Percentiles rank a stretch among this genome's conserved stretches.
phyloP scores from a whole-genome alignment of 2,888 invertebrate species.

The Archaeoteleia sp. region DNA sequence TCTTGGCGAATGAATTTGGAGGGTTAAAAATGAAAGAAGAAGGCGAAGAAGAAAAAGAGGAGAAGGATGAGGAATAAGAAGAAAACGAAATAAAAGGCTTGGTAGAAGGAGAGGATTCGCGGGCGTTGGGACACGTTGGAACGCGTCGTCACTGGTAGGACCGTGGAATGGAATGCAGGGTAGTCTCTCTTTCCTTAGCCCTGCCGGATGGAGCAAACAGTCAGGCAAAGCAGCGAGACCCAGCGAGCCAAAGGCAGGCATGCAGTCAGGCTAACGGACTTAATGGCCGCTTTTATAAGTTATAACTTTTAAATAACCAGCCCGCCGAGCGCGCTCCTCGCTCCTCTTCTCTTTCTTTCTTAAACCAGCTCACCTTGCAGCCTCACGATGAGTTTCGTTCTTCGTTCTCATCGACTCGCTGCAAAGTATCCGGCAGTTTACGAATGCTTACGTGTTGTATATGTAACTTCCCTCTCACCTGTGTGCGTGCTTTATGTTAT shows the following conservation, averaged over 20 bases:
- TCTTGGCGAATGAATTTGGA: too few species aligned
- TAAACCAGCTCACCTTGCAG: slow-evolving; percentile 62
- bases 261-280: slow-evolving; percentile 56
- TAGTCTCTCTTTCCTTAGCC: slow-evolving; percentile 23
- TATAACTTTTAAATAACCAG: slow-evolving; percentile 69
- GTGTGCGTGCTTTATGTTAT: too few species aligned
- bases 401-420: slow-evolving; percentile 41
- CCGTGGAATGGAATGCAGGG: slow-evolving; percentile 47
- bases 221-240: slow-evolving; percentile 27
- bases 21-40: too few species aligned
- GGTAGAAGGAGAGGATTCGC: slow-evolving; percentile 19
- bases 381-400: slow-evolving; percentile 53
- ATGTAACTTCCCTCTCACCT: slow-evolving; percentile 24
- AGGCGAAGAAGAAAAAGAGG: slow-evolving; percentile 15
- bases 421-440: slow-evolving; percentile 1
- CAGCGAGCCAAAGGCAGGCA: slow-evolving; percentile 29
- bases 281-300: slow-evolving; percentile 67
- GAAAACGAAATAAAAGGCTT: slow-evolving; percentile 17
- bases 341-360: slow-evolving; percentile 27
- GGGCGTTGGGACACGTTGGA: slow-evolving; percentile 41
- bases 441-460: slow-evolving; percentile 7
- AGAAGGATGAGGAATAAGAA: slow-evolving; percentile 18
- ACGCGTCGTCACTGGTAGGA: slow-evolving; percentile 33
- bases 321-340: slow-evolving; percentile 38
- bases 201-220: slow-evolving; percentile 38